A percentile compares a stretch with the other conserved stretches of the same genome.
These are phyloP conservation scores for Rhynchophorus ferrugineus DNA, from an alignment of 1,140 invertebrate genomes.

Conservation along the genomic window DNA sequence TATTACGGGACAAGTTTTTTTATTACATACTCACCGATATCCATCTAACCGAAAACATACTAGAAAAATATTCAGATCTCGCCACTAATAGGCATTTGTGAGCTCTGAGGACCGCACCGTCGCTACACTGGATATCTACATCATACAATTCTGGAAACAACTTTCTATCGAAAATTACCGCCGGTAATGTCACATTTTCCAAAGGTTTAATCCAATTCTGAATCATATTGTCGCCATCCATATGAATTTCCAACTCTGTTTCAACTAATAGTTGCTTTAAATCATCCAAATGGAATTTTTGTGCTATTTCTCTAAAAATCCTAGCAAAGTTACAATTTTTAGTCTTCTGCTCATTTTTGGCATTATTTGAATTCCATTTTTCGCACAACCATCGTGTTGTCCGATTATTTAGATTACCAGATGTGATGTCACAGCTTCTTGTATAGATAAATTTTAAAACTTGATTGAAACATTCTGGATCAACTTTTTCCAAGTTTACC, in stretches of 20 bases:
- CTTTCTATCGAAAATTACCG: constrained; percentile 33
- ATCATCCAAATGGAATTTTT: constrained; percentile 43
- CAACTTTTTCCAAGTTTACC: constrained; percentile 44
- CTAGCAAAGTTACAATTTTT: constrained; percentile 44
- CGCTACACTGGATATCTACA: constrained; percentile 50
- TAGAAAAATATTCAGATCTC: constrained; percentile 65
- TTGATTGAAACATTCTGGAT: constrained; percentile 56
- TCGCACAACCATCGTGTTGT: constrained; percentile 2
- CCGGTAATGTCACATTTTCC: background rate
- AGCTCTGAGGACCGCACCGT: constrained; percentile 51
- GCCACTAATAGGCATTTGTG: constrained; percentile 68
- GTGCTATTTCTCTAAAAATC: constrained; percentile 51
- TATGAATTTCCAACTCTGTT: constrained; percentile 36
- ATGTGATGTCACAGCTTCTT: constrained; percentile 52
- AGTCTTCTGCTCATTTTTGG: too few species aligned
- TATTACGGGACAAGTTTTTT: background rate
- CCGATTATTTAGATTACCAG: constrained; percentile 40
- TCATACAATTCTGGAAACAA: constrained; percentile 52
- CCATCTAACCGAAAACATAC: constrained; percentile 66
- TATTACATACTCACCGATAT: constrained; percentile 52
- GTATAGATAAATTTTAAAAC: constrained; percentile 60
- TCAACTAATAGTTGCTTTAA: constrained; percentile 43
- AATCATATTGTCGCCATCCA: too few species aligned
- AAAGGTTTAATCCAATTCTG: too few species aligned
- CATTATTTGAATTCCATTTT: too few species aligned